Base-by-base conservation (phyloP, 2,888 invertebrate genomes). In the Celastrina argiolus region DNA sequence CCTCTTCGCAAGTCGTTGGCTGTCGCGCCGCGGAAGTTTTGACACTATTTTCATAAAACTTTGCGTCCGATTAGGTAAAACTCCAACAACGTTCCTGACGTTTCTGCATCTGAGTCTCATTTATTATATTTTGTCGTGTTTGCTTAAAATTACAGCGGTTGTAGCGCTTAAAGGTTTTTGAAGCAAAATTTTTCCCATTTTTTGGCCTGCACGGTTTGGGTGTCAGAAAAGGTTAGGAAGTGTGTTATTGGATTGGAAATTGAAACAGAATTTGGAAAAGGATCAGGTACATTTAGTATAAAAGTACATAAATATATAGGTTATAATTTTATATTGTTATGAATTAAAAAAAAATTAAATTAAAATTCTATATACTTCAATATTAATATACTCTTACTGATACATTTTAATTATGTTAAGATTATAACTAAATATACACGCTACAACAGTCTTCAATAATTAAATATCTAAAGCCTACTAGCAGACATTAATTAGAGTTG, bases 21-120 rank as follows among this genome's bases (percentile, higher is more conserved):
- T 69, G 68, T 68, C 56, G 69, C 69, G 71, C 69, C 77, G 79
- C 73, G 69, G 81, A 87, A 85, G 80, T 85, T 84, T 75, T 77
- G 80, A 78, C 81, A 81, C 80, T 81, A 83, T 85, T 86, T 86
- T 84, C 83, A 78, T 75, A 74, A 75, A 84, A 85, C 78, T 87
- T 82, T 74, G 73, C 77, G 78, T 84, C 81, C 85, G 87, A 87
- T 88, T 86, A 83, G 83, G 80, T 81, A 76, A 74, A 78, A 81
- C 78, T 85, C 68, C 71, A 72, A 72, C 71, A 71, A 64, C 14
- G 28, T 56, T 10, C 5, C 8, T 51, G 34, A 18, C 34, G 59
- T 59, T 34, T 34, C 59, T 34, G 59, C 31, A 12, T 59, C 59
- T 59, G 59, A 59, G 34, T 34, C 59, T 59, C 34, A 18, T 16